phyloP scores from a whole-genome alignment of 2,888 invertebrate genomes.

The Sabatieria punctata region DNA sequence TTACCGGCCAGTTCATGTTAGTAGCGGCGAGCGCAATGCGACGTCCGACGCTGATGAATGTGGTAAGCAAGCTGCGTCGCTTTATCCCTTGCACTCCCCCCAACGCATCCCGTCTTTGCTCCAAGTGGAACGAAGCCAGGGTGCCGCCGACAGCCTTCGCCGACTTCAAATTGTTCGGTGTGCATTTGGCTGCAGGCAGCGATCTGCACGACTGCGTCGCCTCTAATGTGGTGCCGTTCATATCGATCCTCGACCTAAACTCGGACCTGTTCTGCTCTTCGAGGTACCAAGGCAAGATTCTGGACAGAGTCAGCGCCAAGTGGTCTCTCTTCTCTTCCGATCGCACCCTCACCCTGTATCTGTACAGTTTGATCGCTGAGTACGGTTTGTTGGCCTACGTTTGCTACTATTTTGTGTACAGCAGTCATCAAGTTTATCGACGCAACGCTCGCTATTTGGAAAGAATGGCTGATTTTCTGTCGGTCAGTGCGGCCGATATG shows the following conservation, averaged over 20 bases:
- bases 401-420: not conserved
- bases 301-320: not conserved
- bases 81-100: not conserved
- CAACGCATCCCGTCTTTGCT: not conserved
- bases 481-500: not conserved
- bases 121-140: not conserved
- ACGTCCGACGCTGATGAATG: not conserved
- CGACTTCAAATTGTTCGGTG: not conserved
- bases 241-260: not conserved
- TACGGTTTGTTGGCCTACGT: not conserved
- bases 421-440: not conserved
- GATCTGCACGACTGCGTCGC: not conserved
- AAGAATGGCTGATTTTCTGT: not conserved
- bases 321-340: not conserved
- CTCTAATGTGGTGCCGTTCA: not conserved
- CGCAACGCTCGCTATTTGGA: not conserved
- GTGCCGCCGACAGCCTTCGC: not conserved
- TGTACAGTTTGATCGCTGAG: not conserved
- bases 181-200: not conserved
- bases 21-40: not conserved
- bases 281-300: not conserved
- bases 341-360: not conserved
- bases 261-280: not conserved
- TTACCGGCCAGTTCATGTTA: constrained; percentile 1
- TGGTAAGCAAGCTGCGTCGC: not conserved